Conservation (phyloP, 92 coral and sea anemone species). For the Porites cylindrica region DNA sequence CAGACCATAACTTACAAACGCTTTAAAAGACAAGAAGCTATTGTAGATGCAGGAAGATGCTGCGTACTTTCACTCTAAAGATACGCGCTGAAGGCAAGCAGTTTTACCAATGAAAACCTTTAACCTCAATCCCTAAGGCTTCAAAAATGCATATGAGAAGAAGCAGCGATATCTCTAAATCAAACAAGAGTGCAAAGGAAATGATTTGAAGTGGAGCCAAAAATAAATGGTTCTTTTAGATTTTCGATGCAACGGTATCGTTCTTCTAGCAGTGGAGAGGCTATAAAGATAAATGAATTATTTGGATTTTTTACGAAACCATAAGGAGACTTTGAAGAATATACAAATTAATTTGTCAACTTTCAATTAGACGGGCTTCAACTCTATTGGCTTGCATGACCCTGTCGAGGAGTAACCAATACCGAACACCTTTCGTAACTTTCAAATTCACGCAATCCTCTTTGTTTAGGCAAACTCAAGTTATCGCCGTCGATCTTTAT, state of each 20-base stretch:
- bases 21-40: too few species aligned
- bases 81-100: neutral
- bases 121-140: neutral
- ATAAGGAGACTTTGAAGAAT: neutral
- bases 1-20: too few species aligned
- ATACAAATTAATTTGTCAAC: conserved; percentile 7
- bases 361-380: conserved; percentile 1
- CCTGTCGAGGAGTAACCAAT: neutral
- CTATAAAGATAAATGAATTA: neutral
- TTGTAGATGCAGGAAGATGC: too few species aligned
- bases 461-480: neutral
- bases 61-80: too few species aligned
- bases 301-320: neutral
- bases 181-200: neutral
- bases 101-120: neutral
- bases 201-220: conserved; percentile 27
- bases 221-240: neutral
- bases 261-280: neutral
- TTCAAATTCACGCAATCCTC: neutral
- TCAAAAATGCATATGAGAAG: neutral
- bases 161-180: neutral
- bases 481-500: neutral
- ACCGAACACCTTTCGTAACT: neutral
- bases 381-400: conserved; percentile 29
- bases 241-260: neutral